Evolutionary conservation across 2,797 vertebrate species (phyloP).

Genomic region (Diglossa cyanea): DNA sequence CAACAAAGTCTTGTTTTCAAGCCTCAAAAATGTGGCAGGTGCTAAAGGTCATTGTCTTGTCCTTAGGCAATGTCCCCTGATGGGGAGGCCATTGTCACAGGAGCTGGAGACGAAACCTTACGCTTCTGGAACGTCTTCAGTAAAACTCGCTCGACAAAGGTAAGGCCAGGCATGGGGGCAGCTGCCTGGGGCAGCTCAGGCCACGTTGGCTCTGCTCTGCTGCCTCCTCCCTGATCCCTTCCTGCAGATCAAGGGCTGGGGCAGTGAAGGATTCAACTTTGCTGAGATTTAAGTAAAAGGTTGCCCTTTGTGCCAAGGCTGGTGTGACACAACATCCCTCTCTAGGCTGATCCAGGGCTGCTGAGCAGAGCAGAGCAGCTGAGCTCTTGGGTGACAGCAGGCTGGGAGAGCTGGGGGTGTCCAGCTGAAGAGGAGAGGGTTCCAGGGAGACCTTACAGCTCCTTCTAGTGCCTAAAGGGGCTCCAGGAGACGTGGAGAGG

Average conservation of each 20-base stretch:
- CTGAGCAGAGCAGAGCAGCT: neutral
- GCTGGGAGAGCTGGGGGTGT: neutral
- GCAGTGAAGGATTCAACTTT: neutral
- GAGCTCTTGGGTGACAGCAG: neutral
- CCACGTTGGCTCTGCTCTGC: neutral
- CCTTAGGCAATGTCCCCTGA: constrained; percentile 96
- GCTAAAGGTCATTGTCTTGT: neutral
- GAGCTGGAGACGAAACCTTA: constrained; percentile 95
- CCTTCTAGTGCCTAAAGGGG: neutral
- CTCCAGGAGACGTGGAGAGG: neutral
- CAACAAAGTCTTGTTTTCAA: neutral
- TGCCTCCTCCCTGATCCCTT: neutral
- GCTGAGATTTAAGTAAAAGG: neutral
- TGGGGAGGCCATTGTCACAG: constrained; percentile 96
- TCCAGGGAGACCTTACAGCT: neutral
- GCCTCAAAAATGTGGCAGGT: neutral
- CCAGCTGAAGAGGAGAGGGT: neutral
- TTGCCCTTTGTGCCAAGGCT: neutral
- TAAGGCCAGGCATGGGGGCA: constrained; percentile 2
- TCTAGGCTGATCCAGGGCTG: neutral
- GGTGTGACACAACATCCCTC: neutral
- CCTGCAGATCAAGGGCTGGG: neutral
- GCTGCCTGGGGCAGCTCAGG: rapidly evolving
- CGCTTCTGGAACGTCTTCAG: constrained; percentile 99
- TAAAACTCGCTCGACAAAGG: constrained; percentile 98